Conservation (phyloP, 1,140 invertebrate genomes). For the Eciton burchellii region DNA sequence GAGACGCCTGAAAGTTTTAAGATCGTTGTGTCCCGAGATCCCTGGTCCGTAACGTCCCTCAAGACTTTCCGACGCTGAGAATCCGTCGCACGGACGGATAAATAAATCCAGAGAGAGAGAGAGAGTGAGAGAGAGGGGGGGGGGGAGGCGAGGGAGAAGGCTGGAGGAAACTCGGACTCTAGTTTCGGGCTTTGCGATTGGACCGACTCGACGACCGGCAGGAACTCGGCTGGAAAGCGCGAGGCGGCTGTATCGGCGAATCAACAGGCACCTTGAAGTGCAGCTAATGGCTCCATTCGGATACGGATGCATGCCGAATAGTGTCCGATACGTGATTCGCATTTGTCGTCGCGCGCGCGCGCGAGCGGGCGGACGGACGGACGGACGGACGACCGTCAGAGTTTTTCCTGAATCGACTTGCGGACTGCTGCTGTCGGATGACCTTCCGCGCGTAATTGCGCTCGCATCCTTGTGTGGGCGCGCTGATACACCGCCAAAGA, state of each 20-base stretch:
- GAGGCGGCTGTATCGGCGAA: constrained; percentile 17
- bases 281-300: constrained; percentile 45
- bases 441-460: constrained; percentile 55
- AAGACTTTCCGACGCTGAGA: too few relatives aligned
- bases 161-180: neutral
- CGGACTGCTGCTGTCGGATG: constrained; percentile 20
- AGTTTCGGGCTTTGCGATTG: neutral
- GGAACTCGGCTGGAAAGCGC: neutral
- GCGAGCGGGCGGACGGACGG: neutral
- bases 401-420: constrained; percentile 55
- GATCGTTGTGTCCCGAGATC: neutral
- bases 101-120: too few relatives aligned
- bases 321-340: constrained; percentile 50
- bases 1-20: neutral
- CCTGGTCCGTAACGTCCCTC: neutral
- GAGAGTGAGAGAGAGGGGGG: too few relatives aligned
- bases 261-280: constrained; percentile 45
- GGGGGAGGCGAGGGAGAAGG: too few relatives aligned
- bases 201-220: neutral
- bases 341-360: constrained; percentile 32
- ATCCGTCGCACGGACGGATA: too few relatives aligned
- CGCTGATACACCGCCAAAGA: constrained; percentile 20
- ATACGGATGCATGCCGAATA: constrained; percentile 58
- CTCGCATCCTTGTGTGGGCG: constrained; percentile 41
- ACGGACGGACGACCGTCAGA: constrained; percentile 31